Evolutionary conservation across 2,113 vertebrate species (phyloP).

Genomic region (Actenoides lindsayi): DNA sequence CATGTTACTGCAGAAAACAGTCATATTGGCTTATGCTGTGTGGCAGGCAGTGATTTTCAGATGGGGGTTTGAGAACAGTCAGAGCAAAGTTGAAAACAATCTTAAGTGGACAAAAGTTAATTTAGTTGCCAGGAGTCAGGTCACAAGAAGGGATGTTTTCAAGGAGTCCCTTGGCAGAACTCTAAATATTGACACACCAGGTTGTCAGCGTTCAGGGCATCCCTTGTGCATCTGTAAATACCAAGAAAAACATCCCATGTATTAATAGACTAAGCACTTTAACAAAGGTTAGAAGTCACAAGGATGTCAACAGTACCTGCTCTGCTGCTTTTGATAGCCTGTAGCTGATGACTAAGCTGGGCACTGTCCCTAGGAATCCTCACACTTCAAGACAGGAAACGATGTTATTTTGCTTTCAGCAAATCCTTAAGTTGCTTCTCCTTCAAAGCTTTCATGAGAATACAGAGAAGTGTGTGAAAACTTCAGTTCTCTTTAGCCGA

Average conservation of each 20-base stretch:
- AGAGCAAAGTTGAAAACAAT: neutral
- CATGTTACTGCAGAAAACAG: neutral
- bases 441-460: neutral
- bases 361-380: neutral
- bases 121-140: neutral
- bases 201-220: neutral
- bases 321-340: neutral
- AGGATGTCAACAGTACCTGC: neutral
- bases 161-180: neutral
- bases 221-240: neutral
- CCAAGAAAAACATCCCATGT: neutral
- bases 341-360: neutral
- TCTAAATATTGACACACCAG: neutral
- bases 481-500: neutral
- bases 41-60: neutral
- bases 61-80: neutral
- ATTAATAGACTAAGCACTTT: neutral
- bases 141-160: neutral
- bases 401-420: neutral
- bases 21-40: neutral
- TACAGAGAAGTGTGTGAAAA: neutral
- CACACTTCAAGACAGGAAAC: neutral
- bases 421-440: neutral
- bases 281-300: neutral
- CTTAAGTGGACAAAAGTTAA: neutral